Base-by-base conservation (phyloP, 2,888 invertebrate genomes). In the Luperina nickerlii region DNA sequence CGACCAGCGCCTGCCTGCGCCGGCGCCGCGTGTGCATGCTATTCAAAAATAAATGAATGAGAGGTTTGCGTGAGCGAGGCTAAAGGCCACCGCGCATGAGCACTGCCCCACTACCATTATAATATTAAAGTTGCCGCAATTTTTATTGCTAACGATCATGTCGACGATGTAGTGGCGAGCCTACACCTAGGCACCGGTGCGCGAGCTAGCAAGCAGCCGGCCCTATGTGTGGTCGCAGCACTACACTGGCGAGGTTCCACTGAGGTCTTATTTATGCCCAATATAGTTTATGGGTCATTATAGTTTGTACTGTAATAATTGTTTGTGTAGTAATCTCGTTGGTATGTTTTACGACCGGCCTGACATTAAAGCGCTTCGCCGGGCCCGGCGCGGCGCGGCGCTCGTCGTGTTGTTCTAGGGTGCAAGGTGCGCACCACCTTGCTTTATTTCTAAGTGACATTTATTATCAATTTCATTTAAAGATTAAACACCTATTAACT, bases 301-400 rank as follows among this genome's bases (percentile, higher is more conserved):
- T 42, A 75, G 73, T 87, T 69, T 84, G 73, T 78, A 54, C 72
- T 80, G 42, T 75, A 72, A 70, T 84, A 84, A 76, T 85, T 84
- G 85, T 84, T 84, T 78, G 65, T 75, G 80, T 83, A 72, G 69
- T 79, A 83, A 79, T 83, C 74, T 77, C 63, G 73, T 57, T 57
- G 42, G 51, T 69, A 67, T 82, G 68, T 70, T 82, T 82, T 85
- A 87, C 70, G 79, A 79, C 67, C 67, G 68, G 45, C 3, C 66
- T 79, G 80, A 75, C 87, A 87, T 85, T 76, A 76, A 75, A 72
- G 69, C 66, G 51, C 57, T 15, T n/a, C 24, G 76, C 38, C 32
- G 27, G 51, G 32, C 9, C 32, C 4, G 32, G 20, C 32, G 20
- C 15, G 57, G 24, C 18, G 24, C n/a, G 18, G 60, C 71, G 71